These are phyloP conservation scores for Scrobipalpa atriplicella DNA, from an alignment of 2,888 invertebrate genomes.

Conservation along the genomic window DNA sequence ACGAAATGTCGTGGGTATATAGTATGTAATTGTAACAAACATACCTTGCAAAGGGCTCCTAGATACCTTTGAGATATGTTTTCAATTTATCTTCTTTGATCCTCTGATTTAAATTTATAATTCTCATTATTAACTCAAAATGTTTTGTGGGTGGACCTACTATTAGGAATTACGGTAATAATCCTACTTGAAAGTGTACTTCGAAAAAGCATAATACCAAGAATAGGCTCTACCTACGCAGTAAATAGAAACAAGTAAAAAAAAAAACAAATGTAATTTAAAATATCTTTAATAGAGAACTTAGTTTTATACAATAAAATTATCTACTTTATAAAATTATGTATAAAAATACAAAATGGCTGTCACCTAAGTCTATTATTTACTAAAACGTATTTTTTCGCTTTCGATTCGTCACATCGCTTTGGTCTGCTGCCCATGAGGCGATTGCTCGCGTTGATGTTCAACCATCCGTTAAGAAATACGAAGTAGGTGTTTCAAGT, in stretches of 20 bases:
- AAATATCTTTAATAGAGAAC: neutral
- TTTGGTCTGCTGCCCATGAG: neutral
- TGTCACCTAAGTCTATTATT: neutral
- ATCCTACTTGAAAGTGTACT: no score
- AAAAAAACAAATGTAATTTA: neutral
- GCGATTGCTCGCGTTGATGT: neutral
- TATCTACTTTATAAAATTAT: neutral
- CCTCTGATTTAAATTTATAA: no score
- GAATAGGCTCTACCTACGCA: no score
- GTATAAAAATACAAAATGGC: slow-evolving; percentile 8
- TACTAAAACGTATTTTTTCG: neutral
- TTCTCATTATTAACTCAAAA: no score
- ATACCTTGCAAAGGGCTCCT: no score
- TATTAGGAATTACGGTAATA: no score
- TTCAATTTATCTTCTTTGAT: no score
- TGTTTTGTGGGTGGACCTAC: no score
- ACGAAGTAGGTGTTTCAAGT: slow-evolving; percentile 6
- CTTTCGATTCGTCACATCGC: neutral
- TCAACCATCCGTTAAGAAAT: slow-evolving; percentile 8
- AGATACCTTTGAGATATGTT: no score
- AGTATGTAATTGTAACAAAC: no score
- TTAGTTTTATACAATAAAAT: neutral
- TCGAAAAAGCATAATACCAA: no score
- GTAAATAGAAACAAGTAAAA: neutral
- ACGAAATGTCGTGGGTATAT: neutral